phyloP scores from a whole-genome alignment of 2,888 invertebrate genomes.

The Microctonus hyperodae region DNA sequence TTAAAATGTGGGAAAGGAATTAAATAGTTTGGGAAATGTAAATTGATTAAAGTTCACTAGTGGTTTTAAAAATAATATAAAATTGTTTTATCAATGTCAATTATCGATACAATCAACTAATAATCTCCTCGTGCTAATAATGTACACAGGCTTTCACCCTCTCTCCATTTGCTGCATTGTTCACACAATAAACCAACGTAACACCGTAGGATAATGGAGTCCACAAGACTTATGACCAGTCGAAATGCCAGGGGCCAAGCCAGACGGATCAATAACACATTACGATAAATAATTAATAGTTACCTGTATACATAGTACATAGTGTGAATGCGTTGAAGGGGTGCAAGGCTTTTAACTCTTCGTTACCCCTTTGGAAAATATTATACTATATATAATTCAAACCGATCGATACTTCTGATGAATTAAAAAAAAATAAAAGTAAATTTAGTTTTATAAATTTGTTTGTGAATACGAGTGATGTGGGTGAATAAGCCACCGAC shows the following conservation, averaged over 20 bases:
- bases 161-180: slow-evolving; percentile 7
- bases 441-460: slow-evolving; percentile 1
- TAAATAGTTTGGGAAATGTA: not conserved
- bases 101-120: slow-evolving; percentile 22
- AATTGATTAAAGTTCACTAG: not conserved
- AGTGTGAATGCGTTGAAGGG: not conserved
- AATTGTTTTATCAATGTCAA: slow-evolving; percentile 11
- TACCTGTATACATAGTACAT: slow-evolving; percentile 16
- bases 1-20: too few species aligned
- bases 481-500: slow-evolving; percentile 3
- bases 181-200: slow-evolving; percentile 3
- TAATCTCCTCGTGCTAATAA: slow-evolving; percentile 19
- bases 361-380: slow-evolving; percentile 8
- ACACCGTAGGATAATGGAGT: slow-evolving; percentile 20
- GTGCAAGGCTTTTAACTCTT: slow-evolving; percentile 16
- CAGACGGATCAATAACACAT: slow-evolving; percentile 61
- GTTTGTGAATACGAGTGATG: not conserved
- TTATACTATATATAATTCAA: not conserved
- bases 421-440: slow-evolving; percentile 8
- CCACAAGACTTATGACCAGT: slow-evolving; percentile 41
- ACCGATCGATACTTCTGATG: slow-evolving; percentile 17
- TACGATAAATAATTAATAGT: slow-evolving; percentile 61
- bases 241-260: slow-evolving; percentile 44
- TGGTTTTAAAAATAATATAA: not conserved
- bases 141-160: not conserved